Evolutionary conservation across 2,888 invertebrate genomes (phyloP), one percentile per base, ranked within the genome.

Genomic region (Thelaira solivaga): DNA sequence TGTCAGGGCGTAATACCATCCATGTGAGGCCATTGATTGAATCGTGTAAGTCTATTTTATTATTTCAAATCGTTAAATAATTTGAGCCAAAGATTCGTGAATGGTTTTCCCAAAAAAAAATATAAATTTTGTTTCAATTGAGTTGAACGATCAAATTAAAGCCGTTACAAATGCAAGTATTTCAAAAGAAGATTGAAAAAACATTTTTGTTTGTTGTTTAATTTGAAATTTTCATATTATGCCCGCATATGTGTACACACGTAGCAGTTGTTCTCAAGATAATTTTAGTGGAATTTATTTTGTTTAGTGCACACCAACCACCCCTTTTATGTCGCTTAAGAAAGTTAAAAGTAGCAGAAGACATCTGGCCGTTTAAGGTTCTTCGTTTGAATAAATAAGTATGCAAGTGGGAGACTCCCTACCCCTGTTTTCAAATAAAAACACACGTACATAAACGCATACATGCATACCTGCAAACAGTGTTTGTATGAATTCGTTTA

Each of bases 321-420:
- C 57, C 64, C 72, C 34, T 51, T 47, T 26, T 29, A 22, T 31
- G 36, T 3, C 10, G 55, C 13, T 62, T 24, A 68, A 41, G 26
- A 41, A 43, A 24, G 11, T 57, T 55, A 10, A 53, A 43, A 34
- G 20, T 26, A 34, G 8, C 36, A 36, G 64, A n/a, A n/a, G n/a
- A 59, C 76, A 76, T 71, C 76, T 76, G 76, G 64, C 36, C 4
- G 16, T 5, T 36, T 24, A 24, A 59, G 45, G 51, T 49, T 65
- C 20, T 59, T 51, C n/a, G n/a, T 59, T 41, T 51, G n/a, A 53
- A 20, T 68, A 16, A 45, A 24, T 13, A 43, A 75, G 55, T 61
- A 55, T 62, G 43, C 34, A 39, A 13, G 16, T 53, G 34, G 39
- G 36, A 41, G 39, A 7, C 3, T 49, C 22, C 26, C 29, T 11